Evolutionary conservation across 2,888 invertebrate species (phyloP), one percentile per base, ranked within the genome.

Genomic region (Ophonus ardosiacus): DNA sequence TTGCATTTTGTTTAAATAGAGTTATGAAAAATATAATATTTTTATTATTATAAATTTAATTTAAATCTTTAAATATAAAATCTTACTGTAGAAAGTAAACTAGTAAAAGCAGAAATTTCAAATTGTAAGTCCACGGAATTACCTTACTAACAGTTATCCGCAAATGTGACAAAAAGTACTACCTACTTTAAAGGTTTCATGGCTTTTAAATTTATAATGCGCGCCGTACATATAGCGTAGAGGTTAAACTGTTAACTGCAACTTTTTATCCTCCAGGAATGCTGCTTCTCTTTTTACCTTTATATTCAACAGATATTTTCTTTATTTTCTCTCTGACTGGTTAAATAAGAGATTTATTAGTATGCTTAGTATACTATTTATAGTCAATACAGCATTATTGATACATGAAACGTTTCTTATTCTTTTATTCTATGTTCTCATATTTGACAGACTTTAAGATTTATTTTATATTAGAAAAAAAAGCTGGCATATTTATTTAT

Each of bases 241-340:
- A 68, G 68, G 68, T 68, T 68, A 68, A 68, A 68, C 68, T 68
- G 68, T 68, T 68, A 68, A 68, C 68, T 68, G 68, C 38, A 68
- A 68, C 68, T 68, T 38, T 68, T 68, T 68, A 31, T 31, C 38
- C 31, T 31, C 31, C n/a, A 68, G 38, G 68, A 68, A 68, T 68
- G 68, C 31, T 31, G 15, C 68, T 38, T 38, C 68, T 68, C 7
- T 63, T 63, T 65, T 24, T 63, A 21, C 61, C 61, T 63, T 63
- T 63, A 2, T 51, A 51, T 13, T 10, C 43, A 8, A 6, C 10
- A 51, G 10, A 51, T 10, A 8, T 51, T 51, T 51, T 51, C 13
- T 51, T 51, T 51, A 51, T 51, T 51, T 10, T 51, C 10, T 51
- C 43, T 51, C 13, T 51, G 43, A 51, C 43, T 51, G 1, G 6